Conservation (phyloP, 1,140 invertebrate genomes). For the Drosophila watanabei region DNA sequence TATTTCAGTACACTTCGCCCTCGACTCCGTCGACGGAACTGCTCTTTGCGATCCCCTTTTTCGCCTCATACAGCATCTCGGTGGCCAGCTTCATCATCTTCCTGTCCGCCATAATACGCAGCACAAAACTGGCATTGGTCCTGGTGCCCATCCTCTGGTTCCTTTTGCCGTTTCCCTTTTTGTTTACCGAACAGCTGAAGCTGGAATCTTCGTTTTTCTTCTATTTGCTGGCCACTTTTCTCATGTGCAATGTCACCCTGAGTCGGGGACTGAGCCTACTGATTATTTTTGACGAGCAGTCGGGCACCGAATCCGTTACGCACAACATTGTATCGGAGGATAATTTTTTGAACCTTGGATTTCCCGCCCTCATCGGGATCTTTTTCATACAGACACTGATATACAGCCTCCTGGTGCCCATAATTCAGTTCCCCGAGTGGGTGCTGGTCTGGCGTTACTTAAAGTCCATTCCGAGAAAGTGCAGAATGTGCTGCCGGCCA, state of each 20-base stretch:
- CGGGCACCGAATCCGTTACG: too few species aligned
- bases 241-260: conserved; percentile 59
- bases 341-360: background rate
- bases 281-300: background rate
- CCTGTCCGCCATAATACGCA: conserved; percentile 22
- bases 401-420: conserved; percentile 17
- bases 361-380: background rate
- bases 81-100: conserved; percentile 41
- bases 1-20: background rate
- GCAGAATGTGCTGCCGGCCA: background rate
- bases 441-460: background rate
- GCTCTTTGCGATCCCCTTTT: conserved; percentile 9
- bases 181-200: conserved; percentile 4
- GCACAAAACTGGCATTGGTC: conserved; percentile 23
- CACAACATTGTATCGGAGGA: background rate
- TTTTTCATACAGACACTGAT: conserved; percentile 35
- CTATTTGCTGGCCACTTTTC: background rate
- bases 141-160: conserved; percentile 55
- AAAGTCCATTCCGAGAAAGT: background rate
- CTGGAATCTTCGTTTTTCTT: background rate
- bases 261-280: conserved; percentile 18
- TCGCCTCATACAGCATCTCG: conserved; percentile 25
- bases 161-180: conserved; percentile 34
- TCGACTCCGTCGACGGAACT: background rate
- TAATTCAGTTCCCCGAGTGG: background rate